Evolutionary conservation across 1,140 invertebrate genomes (phyloP), one percentile per base, ranked within the genome.

Genomic region (Zaprionus davidi): DNA sequence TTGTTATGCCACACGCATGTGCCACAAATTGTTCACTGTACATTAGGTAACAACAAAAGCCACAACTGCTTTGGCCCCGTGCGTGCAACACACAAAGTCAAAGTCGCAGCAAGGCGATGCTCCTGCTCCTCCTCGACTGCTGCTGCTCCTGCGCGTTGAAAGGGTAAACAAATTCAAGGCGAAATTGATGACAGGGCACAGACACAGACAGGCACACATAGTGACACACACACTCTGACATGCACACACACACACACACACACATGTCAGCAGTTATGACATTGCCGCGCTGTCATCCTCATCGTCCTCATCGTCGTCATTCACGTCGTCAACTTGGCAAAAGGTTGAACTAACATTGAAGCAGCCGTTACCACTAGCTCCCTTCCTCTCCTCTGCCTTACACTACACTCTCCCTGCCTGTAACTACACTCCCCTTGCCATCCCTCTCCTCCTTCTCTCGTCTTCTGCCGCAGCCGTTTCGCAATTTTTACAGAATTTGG

Each of bases 101-200:
- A 76, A 76, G 69, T 72, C 69, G 74, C 15, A 46, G 62, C 67
- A 71, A 15, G 36, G 15, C 36, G 36, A 38, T 1, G 13, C 11
- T 38, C 4, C 13, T 5, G 36, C 36, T 12, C 36, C 36, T 13
- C 11, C n/a, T 6, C 38, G 6, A 1, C 15, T 41, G 38, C 38
- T 15, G 38, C 38, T 15, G 13, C 38, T 41, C 57, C 63, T 49
- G 17, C 53, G 65, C 78, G 82, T 58, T 82, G 71, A 83, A 70
- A 80, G 84, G 81, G 84, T 88, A 87, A 87, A 88, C 84, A 87
- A 87, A 90, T 87, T 87, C 84, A 88, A 88, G 83, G 81, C 81
- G 62, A 87, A 87, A 88, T 87, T 87, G 83, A 87, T 87, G 84
- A 87, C 84, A 87, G 82, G 63, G 68, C 78, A 78, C 38, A 57